Conservation (phyloP, 2,797 vertebrate genomes). For the Pyrrhura leucotis region DNA sequence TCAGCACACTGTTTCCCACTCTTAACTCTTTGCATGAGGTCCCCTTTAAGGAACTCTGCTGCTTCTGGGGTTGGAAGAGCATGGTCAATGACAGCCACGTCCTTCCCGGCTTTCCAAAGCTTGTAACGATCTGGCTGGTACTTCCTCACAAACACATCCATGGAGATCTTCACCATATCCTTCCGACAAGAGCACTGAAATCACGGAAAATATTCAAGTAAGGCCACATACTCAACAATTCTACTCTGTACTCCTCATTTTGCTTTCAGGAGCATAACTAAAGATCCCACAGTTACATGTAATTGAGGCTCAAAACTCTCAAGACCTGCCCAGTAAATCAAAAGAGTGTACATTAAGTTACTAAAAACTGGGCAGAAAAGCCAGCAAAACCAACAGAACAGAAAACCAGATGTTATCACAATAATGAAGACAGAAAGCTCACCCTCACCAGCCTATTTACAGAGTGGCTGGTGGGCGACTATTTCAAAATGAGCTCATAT, state of each 20-base stretch:
- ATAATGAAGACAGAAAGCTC: neutral
- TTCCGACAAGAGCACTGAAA: constrained; percentile 94
- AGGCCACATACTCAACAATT: neutral
- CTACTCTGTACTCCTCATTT: neutral
- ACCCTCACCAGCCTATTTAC: neutral
- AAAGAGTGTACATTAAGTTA: neutral
- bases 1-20: constrained; percentile 79
- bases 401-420: neutral
- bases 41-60: constrained; percentile 80
- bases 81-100: constrained; percentile 88
- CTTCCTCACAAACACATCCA: constrained; percentile 95
- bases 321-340: neutral
- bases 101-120: constrained; percentile 94
- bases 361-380: neutral
- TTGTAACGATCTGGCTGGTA: constrained; percentile 96
- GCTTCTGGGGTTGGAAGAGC: constrained; percentile 86
- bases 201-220: neutral
- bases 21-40: constrained; percentile 73
- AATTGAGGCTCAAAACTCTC: neutral
- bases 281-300: neutral
- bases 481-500: neutral
- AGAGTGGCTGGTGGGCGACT: neutral
- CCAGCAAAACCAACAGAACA: accelerated
- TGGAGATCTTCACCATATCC: constrained; percentile 98
- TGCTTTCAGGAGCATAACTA: neutral